These are phyloP conservation scores for Drosophila busckii DNA, from an alignment of 1,140 invertebrate species.

Conservation along the genomic window DNA sequence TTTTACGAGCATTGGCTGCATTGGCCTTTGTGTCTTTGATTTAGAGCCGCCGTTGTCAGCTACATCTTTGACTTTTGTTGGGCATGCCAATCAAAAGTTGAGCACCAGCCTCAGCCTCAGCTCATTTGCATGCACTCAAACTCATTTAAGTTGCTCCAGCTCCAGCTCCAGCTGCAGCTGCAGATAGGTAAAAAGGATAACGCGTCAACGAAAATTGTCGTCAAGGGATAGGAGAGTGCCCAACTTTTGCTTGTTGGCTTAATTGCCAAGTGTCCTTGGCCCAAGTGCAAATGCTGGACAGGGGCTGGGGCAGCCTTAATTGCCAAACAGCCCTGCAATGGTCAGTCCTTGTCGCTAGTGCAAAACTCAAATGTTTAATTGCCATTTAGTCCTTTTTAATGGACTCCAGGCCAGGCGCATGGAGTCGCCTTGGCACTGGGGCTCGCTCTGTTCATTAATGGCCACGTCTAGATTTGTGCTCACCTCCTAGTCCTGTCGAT, in stretches of 20 bases:
- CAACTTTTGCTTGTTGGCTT: conserved; percentile 66
- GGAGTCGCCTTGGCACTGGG: not conserved
- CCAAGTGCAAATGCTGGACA: conserved; percentile 48
- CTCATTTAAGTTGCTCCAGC: conserved; percentile 58
- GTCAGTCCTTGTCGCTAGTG: conserved; percentile 21
- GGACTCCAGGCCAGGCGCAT: conserved; percentile 37
- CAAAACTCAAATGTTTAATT: conserved; percentile 68
- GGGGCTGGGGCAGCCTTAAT: conserved; percentile 68
- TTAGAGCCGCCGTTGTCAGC: conserved; percentile 26
- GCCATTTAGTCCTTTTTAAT: conserved; percentile 77
- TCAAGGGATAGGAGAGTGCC: conserved; percentile 47
- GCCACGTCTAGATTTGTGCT: conserved; percentile 62
- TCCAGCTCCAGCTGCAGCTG: conserved; percentile 8
- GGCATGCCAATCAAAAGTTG: conserved; percentile 59
- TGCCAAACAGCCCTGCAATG: conserved; percentile 25
- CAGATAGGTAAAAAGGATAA: conserved; percentile 74
- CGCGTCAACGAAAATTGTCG: conserved; percentile 36
- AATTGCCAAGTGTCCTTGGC: conserved; percentile 70
- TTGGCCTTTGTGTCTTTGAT: conserved; percentile 40
- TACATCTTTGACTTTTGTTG: conserved; percentile 63
- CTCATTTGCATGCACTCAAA: conserved; percentile 67
- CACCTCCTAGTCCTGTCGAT: conserved; percentile 57
- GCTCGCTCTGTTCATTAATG: conserved; percentile 52
- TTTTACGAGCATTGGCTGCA: conserved; percentile 44
- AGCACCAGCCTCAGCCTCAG: conserved; percentile 20